A percentile compares a stretch with the other conserved stretches of the same genome.
phyloP scores from a whole-genome alignment of 2,797 vertebrate species.

The Anguilla obscura region DNA sequence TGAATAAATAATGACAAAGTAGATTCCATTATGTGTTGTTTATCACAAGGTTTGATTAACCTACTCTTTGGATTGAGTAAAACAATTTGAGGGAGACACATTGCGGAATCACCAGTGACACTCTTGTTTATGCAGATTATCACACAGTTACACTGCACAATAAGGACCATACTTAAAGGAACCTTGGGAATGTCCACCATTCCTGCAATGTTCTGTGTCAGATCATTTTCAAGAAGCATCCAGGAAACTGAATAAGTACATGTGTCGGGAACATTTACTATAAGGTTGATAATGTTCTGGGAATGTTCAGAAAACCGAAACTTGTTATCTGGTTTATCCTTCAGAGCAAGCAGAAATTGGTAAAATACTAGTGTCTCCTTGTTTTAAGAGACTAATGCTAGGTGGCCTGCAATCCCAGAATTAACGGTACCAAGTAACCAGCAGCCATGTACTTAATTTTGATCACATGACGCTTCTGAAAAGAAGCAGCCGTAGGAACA shows the following conservation, averaged over 20 bases:
- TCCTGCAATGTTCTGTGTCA: neutral
- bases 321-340: neutral
- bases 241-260: too few species aligned
- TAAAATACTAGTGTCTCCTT: neutral
- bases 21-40: too few species aligned
- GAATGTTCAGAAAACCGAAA: too few species aligned
- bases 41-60: too few species aligned
- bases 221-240: too few species aligned
- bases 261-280: too few species aligned
- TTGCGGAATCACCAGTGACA: neutral
- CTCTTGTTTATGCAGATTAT: neutral
- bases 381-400: neutral
- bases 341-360: neutral
- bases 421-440: constrained; percentile 10
- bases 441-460: constrained; percentile 20
- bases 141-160: neutral
- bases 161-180: neutral
- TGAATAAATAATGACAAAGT: too few species aligned
- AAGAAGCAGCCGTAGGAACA: constrained; percentile 7
- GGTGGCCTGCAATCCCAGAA: constrained; percentile 10
- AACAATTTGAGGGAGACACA: neutral
- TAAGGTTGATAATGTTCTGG: too few species aligned
- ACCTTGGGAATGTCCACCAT: neutral
- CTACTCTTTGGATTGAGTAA: neutral
- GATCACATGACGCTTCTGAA: constrained; percentile 26